These are phyloP conservation scores for Halichoeres trimaculatus DNA, from an alignment of 2,113 vertebrate species.

Conservation along the genomic window DNA sequence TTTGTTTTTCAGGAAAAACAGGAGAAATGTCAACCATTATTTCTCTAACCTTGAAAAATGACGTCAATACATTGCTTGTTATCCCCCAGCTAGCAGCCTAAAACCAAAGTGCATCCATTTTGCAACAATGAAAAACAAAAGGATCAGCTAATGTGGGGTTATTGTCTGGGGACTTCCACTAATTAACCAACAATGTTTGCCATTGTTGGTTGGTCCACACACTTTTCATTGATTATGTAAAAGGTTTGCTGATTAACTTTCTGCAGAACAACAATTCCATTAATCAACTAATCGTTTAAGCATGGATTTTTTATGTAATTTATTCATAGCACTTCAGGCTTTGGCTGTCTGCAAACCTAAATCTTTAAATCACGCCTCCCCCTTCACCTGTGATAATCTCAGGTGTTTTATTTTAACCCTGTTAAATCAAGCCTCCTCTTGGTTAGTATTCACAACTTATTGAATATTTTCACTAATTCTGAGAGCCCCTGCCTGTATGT, in stretches of 20 bases:
- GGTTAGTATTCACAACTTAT: neutral
- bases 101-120: neutral
- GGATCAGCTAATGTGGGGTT: neutral
- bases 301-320: neutral
- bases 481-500: neutral
- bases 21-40: neutral
- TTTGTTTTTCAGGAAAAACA: too few relatives aligned
- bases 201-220: neutral
- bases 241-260: neutral
- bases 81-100: neutral
- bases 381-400: conserved; percentile 19
- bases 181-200: neutral
- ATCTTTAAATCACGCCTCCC: too few relatives aligned
- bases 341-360: neutral
- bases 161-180: neutral
- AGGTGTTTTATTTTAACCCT: neutral
- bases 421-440: neutral
- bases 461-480: neutral
- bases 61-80: neutral
- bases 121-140: neutral
- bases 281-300: neutral
- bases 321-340: neutral
- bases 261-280: neutral
- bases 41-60: neutral
- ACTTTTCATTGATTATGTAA: conserved; percentile 5